Evolutionary conservation across 2,888 invertebrate species (phyloP).

Genomic region (Lasioglossum villosulum): DNA sequence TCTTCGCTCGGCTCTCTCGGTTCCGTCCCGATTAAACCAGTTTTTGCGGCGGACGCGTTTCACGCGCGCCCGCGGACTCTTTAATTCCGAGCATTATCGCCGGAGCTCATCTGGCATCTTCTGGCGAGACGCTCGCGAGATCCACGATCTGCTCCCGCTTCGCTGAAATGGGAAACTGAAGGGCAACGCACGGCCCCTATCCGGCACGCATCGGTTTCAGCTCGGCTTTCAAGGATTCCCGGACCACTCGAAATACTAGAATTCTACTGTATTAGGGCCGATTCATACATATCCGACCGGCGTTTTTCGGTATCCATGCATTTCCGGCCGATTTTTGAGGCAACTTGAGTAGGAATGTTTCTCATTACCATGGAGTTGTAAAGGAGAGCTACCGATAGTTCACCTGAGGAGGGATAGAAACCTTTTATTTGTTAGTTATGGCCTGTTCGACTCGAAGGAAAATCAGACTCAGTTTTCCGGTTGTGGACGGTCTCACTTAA

Average conservation of each 20-base stretch:
- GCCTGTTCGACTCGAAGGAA: no score
- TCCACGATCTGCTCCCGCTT: not conserved
- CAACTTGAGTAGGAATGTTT: no score
- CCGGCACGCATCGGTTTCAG: not conserved
- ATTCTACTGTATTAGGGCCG: not conserved
- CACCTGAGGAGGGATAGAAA: no score
- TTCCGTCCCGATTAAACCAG: slow-evolving; percentile 37
- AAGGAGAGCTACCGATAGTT: no score
- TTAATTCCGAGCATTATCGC: slow-evolving; percentile 33
- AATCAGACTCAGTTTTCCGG: no score
- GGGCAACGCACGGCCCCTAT: not conserved
- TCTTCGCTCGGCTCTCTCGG: not conserved
- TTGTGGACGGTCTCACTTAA: no score
- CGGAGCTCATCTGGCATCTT: slow-evolving; percentile 15
- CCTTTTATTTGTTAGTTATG: no score
- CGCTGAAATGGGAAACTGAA: slow-evolving; percentile 10
- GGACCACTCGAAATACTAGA: not conserved
- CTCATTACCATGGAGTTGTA: no score
- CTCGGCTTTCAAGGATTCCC: not conserved
- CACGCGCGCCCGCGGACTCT: slow-evolving; percentile 22
- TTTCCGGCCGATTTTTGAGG: no score
- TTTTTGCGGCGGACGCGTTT: slow-evolving; percentile 36
- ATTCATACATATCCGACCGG: no score
- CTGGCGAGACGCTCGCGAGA: not conserved
- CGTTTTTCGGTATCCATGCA: no score